Conservation (phyloP, 2,797 vertebrate species). For the Caiman crocodilus region DNA sequence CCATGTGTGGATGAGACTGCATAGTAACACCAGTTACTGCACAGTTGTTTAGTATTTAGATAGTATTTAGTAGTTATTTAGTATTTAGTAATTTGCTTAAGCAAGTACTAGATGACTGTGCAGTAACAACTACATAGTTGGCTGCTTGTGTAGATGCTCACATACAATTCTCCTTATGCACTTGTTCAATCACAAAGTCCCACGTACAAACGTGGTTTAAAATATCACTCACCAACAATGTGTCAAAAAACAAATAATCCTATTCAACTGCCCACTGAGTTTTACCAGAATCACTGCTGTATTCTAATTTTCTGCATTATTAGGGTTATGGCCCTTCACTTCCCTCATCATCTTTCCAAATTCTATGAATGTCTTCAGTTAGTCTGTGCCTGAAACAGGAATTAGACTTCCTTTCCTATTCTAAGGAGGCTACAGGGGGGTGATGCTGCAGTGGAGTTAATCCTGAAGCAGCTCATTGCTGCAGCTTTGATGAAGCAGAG, state of each 20-base stretch:
- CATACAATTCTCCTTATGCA: neutral
- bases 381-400: neutral
- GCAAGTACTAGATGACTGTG: too few relatives aligned
- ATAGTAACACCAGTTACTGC: too few relatives aligned
- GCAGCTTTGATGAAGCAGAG: neutral
- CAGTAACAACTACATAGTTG: too few relatives aligned
- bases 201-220: neutral
- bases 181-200: neutral
- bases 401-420: neutral
- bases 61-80: too few relatives aligned
- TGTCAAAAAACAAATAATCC: neutral
- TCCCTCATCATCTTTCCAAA: neutral
- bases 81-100: too few relatives aligned
- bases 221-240: neutral
- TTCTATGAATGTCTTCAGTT: neutral
- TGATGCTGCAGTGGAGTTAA: neutral
- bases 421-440: rapidly evolving
- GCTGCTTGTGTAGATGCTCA: too few relatives aligned
- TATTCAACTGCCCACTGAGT: neutral
- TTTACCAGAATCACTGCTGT: neutral
- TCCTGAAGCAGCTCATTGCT: neutral
- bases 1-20: too few relatives aligned
- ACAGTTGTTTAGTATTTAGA: too few relatives aligned
- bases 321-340: neutral
- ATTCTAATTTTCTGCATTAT: neutral